phyloP scores from a whole-genome alignment of 2,797 vertebrate species.

The Propithecus perrieri region DNA sequence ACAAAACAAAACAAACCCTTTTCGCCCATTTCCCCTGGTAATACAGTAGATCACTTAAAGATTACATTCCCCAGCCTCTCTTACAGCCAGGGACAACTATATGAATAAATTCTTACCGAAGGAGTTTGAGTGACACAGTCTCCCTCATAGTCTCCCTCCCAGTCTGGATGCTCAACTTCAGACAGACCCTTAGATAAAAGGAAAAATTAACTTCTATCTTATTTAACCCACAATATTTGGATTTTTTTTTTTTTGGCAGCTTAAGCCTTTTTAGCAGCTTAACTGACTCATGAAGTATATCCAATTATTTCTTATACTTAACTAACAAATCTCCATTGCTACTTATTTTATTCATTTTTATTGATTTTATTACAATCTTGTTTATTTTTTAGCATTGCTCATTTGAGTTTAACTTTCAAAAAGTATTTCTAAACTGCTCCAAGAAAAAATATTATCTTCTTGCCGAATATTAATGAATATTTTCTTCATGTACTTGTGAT shows the following conservation, averaged over 20 bases:
- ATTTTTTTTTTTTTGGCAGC: neutral
- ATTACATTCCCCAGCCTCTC: neutral
- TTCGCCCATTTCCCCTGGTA: neutral
- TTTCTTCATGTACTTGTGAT: slow-evolving; percentile 43
- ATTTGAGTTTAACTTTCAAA: slow-evolving; percentile 38
- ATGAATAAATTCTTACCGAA: neutral
- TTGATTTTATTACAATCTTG: neutral
- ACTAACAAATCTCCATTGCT: neutral
- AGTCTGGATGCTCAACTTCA: neutral
- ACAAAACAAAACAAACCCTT: neutral
- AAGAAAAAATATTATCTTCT: slow-evolving; percentile 37
- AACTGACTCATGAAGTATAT: neutral
- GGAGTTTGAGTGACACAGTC: neutral
- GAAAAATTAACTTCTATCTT: neutral
- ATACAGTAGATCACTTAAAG: neutral
- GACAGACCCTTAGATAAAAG: neutral
- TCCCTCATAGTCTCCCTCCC: neutral
- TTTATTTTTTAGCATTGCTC: slow-evolving; percentile 31
- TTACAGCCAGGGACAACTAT: neutral
- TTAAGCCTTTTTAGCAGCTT: neutral
- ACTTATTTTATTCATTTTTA: slow-evolving; percentile 34
- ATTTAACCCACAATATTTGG: slow-evolving; percentile 5
- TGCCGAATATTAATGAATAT: slow-evolving; percentile 53
- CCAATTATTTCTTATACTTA: neutral
- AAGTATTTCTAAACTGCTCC: slow-evolving; percentile 42